A percentile compares a stretch with the other conserved stretches of the same genome.
phyloP scores from a whole-genome alignment of 2,113 vertebrate genomes.

The Crocuta crocuta region DNA sequence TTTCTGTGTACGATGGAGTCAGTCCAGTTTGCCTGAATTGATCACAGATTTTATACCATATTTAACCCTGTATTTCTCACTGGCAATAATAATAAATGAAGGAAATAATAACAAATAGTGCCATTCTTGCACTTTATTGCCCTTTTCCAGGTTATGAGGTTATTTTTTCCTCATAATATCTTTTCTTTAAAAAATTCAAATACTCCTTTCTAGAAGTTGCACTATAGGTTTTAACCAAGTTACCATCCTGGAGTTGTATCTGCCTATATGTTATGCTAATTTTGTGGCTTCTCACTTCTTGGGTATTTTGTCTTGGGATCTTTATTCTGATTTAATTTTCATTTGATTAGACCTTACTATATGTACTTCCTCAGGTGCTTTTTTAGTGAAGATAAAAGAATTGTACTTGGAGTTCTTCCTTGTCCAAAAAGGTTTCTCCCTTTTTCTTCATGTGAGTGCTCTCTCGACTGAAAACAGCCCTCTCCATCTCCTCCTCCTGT shows the following conservation, averaged over 20 bases:
- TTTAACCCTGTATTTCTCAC: neutral
- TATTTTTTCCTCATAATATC: neutral
- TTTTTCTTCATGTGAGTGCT: neutral
- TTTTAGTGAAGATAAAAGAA: neutral
- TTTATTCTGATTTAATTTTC: neutral
- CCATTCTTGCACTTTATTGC: neutral
- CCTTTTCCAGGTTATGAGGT: neutral
- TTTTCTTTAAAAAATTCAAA: neutral
- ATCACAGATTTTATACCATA: neutral
- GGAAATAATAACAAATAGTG: neutral
- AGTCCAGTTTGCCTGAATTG: neutral
- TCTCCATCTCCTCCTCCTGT: neutral
- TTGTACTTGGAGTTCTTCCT: neutral
- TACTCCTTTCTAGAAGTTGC: neutral
- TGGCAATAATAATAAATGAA: neutral
- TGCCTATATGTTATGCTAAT: neutral
- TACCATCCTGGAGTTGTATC: neutral
- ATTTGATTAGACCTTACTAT: neutral
- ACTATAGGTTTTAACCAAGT: neutral
- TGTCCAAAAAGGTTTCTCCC: neutral
- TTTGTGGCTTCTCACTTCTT: neutral
- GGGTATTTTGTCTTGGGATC: neutral
- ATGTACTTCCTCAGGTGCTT: neutral
- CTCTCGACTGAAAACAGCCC: neutral
- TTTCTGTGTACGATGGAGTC: neutral